These are phyloP conservation scores for Nibea albiflora DNA, from an alignment of 2,113 vertebrate genomes.

Conservation along the genomic window DNA sequence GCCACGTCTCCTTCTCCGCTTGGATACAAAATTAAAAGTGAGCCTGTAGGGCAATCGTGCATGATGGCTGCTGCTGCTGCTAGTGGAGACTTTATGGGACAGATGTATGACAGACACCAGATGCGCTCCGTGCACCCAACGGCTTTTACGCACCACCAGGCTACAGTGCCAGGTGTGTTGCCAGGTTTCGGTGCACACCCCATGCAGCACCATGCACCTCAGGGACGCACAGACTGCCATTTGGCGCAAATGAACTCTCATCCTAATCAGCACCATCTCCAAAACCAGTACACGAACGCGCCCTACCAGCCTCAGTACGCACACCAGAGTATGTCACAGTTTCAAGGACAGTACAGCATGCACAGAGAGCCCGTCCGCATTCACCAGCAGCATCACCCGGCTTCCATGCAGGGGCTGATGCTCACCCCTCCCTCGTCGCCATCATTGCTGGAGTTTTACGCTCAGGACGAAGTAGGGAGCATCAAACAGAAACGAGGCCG, in stretches of 20 bases:
- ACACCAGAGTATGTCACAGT: constrained; percentile 78
- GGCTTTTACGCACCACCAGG: constrained; percentile 75
- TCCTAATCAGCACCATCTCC: constrained; percentile 56
- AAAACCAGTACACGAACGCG: constrained; percentile 76
- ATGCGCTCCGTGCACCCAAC: constrained; percentile 62
- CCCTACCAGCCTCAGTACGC: constrained; percentile 83
- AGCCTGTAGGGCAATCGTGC: constrained; percentile 86
- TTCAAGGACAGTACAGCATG: constrained; percentile 87
- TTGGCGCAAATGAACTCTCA: constrained; percentile 76
- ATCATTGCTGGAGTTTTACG: constrained; percentile 88
- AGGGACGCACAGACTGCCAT: constrained; percentile 77
- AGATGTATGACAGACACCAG: constrained; percentile 78
- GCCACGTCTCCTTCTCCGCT: constrained; percentile 49
- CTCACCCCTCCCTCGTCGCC: constrained; percentile 92
- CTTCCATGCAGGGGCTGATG: constrained; percentile 84
- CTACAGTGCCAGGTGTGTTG: not conserved
- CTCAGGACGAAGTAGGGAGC: constrained; percentile 81
- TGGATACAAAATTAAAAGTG: constrained; percentile 90
- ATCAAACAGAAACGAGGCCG: constrained; percentile 89
- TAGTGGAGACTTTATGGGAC: constrained; percentile 79
- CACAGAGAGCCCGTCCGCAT: constrained; percentile 84
- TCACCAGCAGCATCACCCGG: constrained; percentile 75
- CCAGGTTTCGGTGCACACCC: constrained; percentile 76
- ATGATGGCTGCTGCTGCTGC: constrained; percentile 80
- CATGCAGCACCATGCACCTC: constrained; percentile 67